Conservation (phyloP, 2,888 invertebrate genomes). For the Calliphora vomitoria region DNA sequence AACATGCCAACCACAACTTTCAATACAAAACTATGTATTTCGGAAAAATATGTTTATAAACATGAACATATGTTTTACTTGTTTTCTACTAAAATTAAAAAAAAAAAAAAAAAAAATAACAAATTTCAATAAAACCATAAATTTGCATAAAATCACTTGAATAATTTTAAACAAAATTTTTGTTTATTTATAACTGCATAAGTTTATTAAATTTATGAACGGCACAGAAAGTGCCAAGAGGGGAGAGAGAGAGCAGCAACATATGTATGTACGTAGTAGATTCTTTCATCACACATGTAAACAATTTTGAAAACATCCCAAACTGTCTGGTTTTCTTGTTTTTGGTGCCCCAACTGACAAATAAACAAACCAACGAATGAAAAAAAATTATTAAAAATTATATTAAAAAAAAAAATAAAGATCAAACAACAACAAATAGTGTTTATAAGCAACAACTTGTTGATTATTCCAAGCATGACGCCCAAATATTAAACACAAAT, state of each 20-base stretch:
- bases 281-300: constrained; percentile 55
- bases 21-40: neutral
- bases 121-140: neutral
- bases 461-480: constrained; percentile 66
- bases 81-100: neutral
- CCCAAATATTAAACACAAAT: constrained; percentile 62
- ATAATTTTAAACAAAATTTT: neutral
- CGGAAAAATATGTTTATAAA: constrained; percentile 7
- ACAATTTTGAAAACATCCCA: constrained; percentile 65
- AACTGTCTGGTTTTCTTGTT: constrained; percentile 67
- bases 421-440: constrained; percentile 38
- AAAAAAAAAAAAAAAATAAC: neutral
- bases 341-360: constrained; percentile 51
- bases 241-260: neutral
- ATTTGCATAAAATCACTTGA: constrained; percentile 36
- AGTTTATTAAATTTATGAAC: neutral
- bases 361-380: constrained; percentile 13
- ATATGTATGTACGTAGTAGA: neutral
- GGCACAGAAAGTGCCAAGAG: neutral
- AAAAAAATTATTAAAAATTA: constrained; percentile 11
- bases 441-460: constrained; percentile 69
- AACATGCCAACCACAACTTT: neutral
- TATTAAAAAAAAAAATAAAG: neutral
- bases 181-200: neutral
- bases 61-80: constrained; percentile 26